Conservation (phyloP, 2,113 vertebrate genomes). For the Lethenteron camtschaticum region DNA sequence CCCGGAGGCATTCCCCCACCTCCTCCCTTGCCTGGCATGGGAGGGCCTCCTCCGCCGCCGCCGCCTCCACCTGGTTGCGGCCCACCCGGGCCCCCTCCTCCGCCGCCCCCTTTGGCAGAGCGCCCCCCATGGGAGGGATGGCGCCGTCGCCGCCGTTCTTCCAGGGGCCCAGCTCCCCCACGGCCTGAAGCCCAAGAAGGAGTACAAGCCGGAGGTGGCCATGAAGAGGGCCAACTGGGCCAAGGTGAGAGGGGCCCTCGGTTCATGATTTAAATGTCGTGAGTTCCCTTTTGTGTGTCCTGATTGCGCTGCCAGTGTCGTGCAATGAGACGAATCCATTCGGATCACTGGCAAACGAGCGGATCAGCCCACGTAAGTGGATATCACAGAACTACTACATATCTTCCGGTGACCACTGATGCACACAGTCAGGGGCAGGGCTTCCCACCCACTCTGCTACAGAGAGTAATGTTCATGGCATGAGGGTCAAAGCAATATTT, state of each 20-base stretch:
- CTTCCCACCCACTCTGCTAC: too few relatives aligned
- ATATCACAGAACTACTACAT: too few relatives aligned
- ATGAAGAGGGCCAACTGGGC: slow-evolving; percentile 43
- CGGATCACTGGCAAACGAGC: too few relatives aligned
- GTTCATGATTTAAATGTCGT: too few relatives aligned
- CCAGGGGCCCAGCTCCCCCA: slow-evolving; percentile 21
- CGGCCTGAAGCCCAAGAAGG: slow-evolving; percentile 40
- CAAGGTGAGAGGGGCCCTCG: slow-evolving; percentile 29
- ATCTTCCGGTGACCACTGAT: too few relatives aligned
- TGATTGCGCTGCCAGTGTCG: neutral
- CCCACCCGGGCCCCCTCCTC: slow-evolving; percentile 12
- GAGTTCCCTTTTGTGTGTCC: neutral
- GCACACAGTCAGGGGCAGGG: too few relatives aligned
- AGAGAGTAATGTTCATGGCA: too few relatives aligned
- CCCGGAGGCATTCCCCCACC: slow-evolving; percentile 1
- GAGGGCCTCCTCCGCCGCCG: too few relatives aligned
- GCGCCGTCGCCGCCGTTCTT: slow-evolving; percentile 17
- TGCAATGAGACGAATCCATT: too few relatives aligned
- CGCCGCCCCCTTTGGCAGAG: slow-evolving; percentile 13
- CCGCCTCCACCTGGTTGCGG: slow-evolving; percentile 7
- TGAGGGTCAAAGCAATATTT: too few relatives aligned
- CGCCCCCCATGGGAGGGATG: slow-evolving; percentile 14
- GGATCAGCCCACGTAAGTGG: too few relatives aligned
- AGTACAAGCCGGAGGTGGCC: slow-evolving; percentile 45
- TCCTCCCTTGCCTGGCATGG: neutral